A percentile compares a stretch with the other conserved stretches of the same genome.
These are phyloP conservation scores for Oophaga sylvatica DNA, from an alignment of 2,797 vertebrate genomes.

Conservation along the genomic window DNA sequence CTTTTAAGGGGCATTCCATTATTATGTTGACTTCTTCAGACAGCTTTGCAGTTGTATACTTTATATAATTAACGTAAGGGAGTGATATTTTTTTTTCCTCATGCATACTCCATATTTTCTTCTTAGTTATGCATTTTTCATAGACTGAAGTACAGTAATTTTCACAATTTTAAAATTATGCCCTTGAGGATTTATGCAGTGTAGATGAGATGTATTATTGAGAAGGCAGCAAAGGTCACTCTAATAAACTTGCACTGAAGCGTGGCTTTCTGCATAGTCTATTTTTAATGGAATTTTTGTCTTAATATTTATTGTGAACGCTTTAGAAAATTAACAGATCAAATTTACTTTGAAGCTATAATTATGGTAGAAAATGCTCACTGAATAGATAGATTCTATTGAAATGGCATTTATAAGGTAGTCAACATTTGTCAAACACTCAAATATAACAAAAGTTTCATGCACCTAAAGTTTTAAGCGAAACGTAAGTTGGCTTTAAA, in stretches of 20 bases:
- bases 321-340: neutral
- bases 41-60: neutral
- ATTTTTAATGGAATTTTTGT: slow-evolving; percentile 20
- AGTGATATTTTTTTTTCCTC: neutral
- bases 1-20: neutral
- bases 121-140: slow-evolving; percentile 25
- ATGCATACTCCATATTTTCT: neutral
- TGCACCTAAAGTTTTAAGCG: neutral
- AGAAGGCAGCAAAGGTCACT: slow-evolving; percentile 25
- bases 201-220: slow-evolving; percentile 31
- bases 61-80: neutral
- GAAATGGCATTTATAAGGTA: neutral
- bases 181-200: slow-evolving; percentile 20
- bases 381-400: neutral
- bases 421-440: neutral
- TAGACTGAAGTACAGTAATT: slow-evolving; percentile 26
- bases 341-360: neutral
- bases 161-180: slow-evolving; percentile 20
- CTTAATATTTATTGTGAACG: slow-evolving; percentile 16
- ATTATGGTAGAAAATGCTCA: neutral
- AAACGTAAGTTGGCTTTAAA: neutral
- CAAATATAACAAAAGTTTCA: neutral
- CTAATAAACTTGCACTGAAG: slow-evolving; percentile 29
- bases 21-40: slow-evolving; percentile 2
- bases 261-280: slow-evolving; percentile 17